Evolutionary conservation across 2,888 invertebrate genomes (phyloP), one percentile per base, ranked within the genome.

Genomic region (Stratiomys singularior): DNA sequence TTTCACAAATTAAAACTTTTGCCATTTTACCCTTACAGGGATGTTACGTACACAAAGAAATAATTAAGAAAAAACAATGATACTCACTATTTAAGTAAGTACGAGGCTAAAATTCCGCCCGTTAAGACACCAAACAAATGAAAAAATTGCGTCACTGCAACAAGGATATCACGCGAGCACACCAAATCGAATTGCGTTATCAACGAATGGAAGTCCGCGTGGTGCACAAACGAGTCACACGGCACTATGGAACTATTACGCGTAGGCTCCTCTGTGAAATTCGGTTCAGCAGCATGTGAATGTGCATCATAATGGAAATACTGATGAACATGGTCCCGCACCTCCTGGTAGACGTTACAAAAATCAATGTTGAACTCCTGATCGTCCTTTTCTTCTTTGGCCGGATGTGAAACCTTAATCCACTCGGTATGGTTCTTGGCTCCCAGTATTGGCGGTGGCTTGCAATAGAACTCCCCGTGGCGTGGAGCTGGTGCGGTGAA

Each of bases 111-210:
- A 78, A 88, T 84, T 60, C 88, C 88, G n/a, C 88, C 88, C 1
- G 86, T 85, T 7, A 88, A 83, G 5, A 89, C 87, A n/a, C 88
- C 88, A 80, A 88, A 87, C 46, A 89, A 82, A 82, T 89, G 88
- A 83, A 88, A 88, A 83, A 87, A 88, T 81, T 89, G 88, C n/a
- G 88, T 88, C 18, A 88, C 86, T 47, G 88, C 87, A 46, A 88
- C 87, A 21, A 88, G 82, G 74, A 88, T 88, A 80, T 86, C 86
- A 58, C 87, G 84, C n/a, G 88, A 87, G 81, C 88, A 85, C 11
- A 88, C 88, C 77, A 89, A 82, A 83, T 88, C 87, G 79, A 86
- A 89, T 83, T 89, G 87, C n/a, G 87, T 87, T 69, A 87, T 86
- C 76, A 87, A 83, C 78, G 87, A 87, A 21, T 85, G 84, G 78